Evolutionary conservation across 1,140 invertebrate species (phyloP), one percentile per base, ranked within the genome.

Genomic region (Platorchestia sp.): DNA sequence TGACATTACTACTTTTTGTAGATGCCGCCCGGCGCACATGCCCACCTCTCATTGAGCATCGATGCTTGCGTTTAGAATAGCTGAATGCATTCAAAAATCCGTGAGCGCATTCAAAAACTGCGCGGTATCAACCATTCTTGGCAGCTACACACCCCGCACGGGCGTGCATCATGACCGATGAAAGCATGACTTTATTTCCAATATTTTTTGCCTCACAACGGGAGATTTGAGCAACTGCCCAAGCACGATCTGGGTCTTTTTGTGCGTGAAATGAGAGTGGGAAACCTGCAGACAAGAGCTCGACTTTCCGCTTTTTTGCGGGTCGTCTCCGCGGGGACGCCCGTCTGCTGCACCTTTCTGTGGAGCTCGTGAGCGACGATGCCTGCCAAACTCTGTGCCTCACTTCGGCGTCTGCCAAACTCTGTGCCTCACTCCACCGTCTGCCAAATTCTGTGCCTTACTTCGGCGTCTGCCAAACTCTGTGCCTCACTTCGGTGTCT

Each of bases 121-220:
- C 14, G 59, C 14, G 59, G 59, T 36, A 75, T 75, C 7, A 75
- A 36, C 59, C 59, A 75, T 75, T 10, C 59, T 22, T 22, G 14
- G 10, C 27, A 22, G 59, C 14, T 27, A 36, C 14, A 10, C 27
- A 10, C 10, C 10, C 27, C 27, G 10, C 10, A 75, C 27, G 7
- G 59, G 10, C 27, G 59, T 1, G 59, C 1, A 10, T 10, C 27
- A 3, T 36, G 59, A 36, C 27, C 59, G 27, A 27, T 75, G 59
- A 75, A 75, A 75, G 59, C 59, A 75, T 75, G 59, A 75, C 59
- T 44, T 42, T 44, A 89, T 89, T 89, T 89, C 87, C 87, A 44
- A 89, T 89, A 89, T 89, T 89, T 89, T 89, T 89, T 89, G 87
- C 87, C 41, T 7, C n/a, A 89, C n/a, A 42, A 43, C 59, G 36